These are phyloP conservation scores for Platichthys flesus DNA, from an alignment of 2,113 vertebrate species.

Conservation along the genomic window DNA sequence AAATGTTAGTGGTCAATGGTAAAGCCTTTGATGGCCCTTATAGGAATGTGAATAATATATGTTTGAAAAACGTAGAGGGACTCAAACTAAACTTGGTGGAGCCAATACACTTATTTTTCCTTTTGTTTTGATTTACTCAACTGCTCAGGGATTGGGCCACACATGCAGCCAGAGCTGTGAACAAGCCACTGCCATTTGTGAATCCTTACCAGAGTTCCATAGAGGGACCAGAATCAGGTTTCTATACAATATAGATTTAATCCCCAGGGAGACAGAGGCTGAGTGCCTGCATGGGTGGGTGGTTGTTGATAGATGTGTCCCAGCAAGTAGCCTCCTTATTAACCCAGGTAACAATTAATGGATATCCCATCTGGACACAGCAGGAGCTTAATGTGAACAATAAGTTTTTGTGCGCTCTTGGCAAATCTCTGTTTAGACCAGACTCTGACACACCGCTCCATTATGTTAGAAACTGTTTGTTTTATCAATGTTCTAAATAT, in stretches of 20 bases:
- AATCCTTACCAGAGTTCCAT: conserved; percentile 26
- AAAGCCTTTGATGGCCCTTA: too few species aligned
- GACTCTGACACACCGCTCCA: too few species aligned
- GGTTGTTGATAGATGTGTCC: conserved; percentile 10
- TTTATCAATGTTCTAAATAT: too few species aligned
- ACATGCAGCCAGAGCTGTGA: not conserved
- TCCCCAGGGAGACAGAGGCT: conserved; percentile 1
- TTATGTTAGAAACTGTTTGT: too few species aligned
- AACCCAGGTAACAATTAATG: not conserved
- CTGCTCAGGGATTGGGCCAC: conserved; percentile 9
- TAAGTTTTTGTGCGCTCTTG: not conserved
- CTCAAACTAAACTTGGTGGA: too few species aligned
- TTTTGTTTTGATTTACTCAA: not conserved
- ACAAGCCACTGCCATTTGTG: conserved; percentile 16
- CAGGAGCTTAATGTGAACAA: not conserved
- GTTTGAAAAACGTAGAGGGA: too few species aligned
- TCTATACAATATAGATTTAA: not conserved
- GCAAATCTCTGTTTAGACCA: not conserved
- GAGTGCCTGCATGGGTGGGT: not conserved
- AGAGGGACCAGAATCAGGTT: conserved; percentile 2
- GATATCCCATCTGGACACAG: not conserved
- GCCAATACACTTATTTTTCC: too few species aligned
- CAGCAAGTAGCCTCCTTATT: not conserved
- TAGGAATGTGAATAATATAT: too few species aligned
- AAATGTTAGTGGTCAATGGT: too few species aligned